Percentiles rank a stretch among this genome's conserved stretches.
These are phyloP conservation scores for Limonius californicus DNA, from an alignment of 1,140 invertebrate species.

Conservation along the genomic window DNA sequence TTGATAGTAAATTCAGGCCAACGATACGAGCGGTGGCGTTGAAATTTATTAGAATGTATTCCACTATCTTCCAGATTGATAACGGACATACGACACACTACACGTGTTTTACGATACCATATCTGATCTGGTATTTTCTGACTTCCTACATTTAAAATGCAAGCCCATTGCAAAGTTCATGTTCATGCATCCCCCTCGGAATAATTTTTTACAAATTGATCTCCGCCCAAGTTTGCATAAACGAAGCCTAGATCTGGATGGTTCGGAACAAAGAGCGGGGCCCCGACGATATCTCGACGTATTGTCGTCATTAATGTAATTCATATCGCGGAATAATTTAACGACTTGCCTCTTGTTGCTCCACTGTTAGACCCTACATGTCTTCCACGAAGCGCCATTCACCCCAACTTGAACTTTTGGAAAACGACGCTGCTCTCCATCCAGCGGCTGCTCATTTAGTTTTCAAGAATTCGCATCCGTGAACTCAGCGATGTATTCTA, in stretches of 20 bases:
- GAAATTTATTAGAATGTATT: too few relatives aligned
- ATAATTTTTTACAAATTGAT: too few relatives aligned
- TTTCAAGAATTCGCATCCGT: background rate
- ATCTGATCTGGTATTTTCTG: too few relatives aligned
- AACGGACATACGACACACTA: too few relatives aligned
- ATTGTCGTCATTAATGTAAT: constrained; percentile 35
- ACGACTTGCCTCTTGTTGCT: constrained; percentile 22
- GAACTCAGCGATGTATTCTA: too few relatives aligned
- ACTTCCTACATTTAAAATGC: too few relatives aligned
- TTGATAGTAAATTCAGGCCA: too few relatives aligned
- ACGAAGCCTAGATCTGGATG: background rate
- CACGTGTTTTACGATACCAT: too few relatives aligned
- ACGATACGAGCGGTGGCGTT: background rate
- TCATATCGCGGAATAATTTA: constrained; percentile 37
- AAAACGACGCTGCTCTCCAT: background rate
- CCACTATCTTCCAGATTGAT: too few relatives aligned
- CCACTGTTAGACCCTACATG: background rate
- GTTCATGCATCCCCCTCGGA: too few relatives aligned
- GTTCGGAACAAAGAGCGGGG: background rate
- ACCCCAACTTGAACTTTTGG: background rate
- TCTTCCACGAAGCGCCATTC: background rate
- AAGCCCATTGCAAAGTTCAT: too few relatives aligned
- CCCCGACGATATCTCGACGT: background rate
- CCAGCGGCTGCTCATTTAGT: background rate
- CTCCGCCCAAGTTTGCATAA: too few relatives aligned